Conservation (phyloP, 2,113 vertebrate species). For the Tringa solitaria region DNA sequence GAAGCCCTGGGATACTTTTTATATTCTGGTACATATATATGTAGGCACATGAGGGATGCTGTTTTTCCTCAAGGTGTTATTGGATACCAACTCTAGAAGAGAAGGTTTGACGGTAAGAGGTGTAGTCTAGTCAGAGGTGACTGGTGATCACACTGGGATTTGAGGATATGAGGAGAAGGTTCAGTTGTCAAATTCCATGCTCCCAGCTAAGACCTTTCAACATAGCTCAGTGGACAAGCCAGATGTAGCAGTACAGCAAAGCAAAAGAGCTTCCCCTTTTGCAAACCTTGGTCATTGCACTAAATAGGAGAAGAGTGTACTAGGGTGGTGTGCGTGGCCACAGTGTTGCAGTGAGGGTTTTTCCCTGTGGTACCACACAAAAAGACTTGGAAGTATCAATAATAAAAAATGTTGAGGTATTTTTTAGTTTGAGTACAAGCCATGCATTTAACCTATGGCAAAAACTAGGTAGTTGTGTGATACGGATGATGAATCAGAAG, state of each 20-base stretch:
- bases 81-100: background rate
- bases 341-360: background rate
- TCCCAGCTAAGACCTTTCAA: background rate
- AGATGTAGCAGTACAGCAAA: background rate
- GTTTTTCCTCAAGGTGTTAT: background rate
- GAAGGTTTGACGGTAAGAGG: background rate
- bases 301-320: background rate
- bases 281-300: background rate
- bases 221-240: background rate
- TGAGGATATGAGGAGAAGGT: background rate
- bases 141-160: background rate
- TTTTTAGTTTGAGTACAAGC: background rate
- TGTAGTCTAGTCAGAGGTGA: background rate
- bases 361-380: no score
- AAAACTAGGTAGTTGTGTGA: background rate
- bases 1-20: background rate
- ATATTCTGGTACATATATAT: background rate
- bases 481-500: background rate
- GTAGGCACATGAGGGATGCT: background rate
- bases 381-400: background rate
- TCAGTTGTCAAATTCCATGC: background rate
- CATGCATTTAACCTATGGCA: background rate
- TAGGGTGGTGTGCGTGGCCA: background rate
- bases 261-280: background rate
- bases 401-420: accelerated